phyloP scores from a whole-genome alignment of 1,140 invertebrate genomes.

The Drosophila parvula region DNA sequence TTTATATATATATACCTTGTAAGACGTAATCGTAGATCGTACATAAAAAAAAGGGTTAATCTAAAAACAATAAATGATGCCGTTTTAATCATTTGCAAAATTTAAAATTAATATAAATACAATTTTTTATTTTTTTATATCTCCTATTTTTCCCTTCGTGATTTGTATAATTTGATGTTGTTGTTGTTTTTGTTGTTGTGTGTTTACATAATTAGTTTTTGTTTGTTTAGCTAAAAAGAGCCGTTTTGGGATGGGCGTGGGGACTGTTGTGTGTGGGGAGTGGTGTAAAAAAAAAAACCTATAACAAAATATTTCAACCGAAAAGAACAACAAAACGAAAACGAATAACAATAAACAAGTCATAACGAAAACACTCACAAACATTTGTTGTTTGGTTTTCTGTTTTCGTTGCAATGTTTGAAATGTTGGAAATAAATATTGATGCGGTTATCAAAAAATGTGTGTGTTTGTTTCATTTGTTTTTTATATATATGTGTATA shows the following conservation, averaged over 20 bases:
- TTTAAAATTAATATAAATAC: slow-evolving; percentile 42
- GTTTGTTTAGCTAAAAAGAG: neutral
- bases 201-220: neutral
- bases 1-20: slow-evolving; percentile 28
- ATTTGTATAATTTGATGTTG: neutral
- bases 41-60: slow-evolving; percentile 54
- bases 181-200: neutral
- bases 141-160: neutral
- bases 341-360: neutral
- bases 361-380: neutral
- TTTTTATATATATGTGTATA: neutral
- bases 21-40: slow-evolving; percentile 49
- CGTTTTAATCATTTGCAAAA: slow-evolving; percentile 50
- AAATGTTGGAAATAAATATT: slow-evolving; percentile 16
- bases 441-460: neutral
- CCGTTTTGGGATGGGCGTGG: slow-evolving; percentile 6
- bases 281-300: neutral
- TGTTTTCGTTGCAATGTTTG: neutral
- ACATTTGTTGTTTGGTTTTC: neutral
- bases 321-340: slow-evolving; percentile 1
- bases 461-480: neutral
- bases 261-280: neutral
- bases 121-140: slow-evolving; percentile 40
- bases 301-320: neutral
- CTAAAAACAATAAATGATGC: slow-evolving; percentile 53